Conservation (phyloP, 1,140 invertebrate genomes). For the Drosophila neocordata region DNA sequence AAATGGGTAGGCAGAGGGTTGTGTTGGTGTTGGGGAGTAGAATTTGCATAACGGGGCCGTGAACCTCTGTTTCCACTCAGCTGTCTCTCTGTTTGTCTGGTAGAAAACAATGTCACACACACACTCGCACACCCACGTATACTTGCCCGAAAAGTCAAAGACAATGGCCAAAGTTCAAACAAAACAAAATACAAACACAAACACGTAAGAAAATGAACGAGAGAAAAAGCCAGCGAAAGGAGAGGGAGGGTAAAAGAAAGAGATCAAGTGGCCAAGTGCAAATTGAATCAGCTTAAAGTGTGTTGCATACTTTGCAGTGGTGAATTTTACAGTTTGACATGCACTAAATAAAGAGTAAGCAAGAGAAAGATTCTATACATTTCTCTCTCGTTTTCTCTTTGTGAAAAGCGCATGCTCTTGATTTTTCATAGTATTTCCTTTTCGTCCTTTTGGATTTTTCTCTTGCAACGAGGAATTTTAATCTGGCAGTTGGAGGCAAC, state of each 20-base stretch:
- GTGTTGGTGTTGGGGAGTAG: slow-evolving; percentile 1
- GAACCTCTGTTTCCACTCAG: slow-evolving; percentile 49
- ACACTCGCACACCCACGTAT: slow-evolving; percentile 8
- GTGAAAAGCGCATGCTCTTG: slow-evolving; percentile 36
- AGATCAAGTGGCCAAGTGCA: slow-evolving; percentile 7
- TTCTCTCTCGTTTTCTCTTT: no score
- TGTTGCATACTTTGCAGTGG: slow-evolving; percentile 41
- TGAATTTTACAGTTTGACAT: slow-evolving; percentile 56
- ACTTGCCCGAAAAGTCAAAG: slow-evolving; percentile 38
- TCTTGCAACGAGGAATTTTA: slow-evolving; percentile 55
- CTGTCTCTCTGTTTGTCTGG: slow-evolving; percentile 25
- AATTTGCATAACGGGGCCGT: slow-evolving; percentile 72
- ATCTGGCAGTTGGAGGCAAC: slow-evolving; percentile 58
- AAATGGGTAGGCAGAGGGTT: not conserved
- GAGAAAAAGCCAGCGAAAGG: no score
- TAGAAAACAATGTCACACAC: slow-evolving; percentile 46
- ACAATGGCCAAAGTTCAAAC: slow-evolving; percentile 55
- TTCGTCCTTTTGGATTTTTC: slow-evolving; percentile 12
- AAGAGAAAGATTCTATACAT: not conserved
- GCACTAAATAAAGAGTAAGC: slow-evolving; percentile 35
- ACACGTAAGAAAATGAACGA: not conserved
- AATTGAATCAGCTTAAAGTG: slow-evolving; percentile 29
- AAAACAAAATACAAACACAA: slow-evolving; percentile 38
- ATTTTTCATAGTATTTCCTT: not conserved
- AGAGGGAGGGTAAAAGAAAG: not conserved